phyloP scores from a whole-genome alignment of 2,888 invertebrate species.

The Ophion obscuratus region DNA sequence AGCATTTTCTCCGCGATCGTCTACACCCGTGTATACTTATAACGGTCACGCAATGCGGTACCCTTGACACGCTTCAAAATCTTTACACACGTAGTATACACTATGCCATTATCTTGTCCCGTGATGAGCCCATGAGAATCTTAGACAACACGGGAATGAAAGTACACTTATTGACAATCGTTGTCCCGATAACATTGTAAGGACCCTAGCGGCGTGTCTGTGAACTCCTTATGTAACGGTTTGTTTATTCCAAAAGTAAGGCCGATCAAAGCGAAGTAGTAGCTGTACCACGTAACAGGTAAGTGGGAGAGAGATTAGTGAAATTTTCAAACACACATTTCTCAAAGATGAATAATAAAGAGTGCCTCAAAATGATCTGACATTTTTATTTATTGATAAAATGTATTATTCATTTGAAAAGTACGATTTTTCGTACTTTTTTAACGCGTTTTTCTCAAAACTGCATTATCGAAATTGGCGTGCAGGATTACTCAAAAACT shows the following conservation, averaged over 20 bases:
- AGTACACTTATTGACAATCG: conserved; percentile 33
- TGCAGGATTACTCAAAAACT: too few species aligned
- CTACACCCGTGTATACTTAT: conserved; percentile 31
- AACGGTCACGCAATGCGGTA: conserved; percentile 67
- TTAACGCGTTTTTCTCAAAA: too few species aligned
- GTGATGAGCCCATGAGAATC: conserved; percentile 51
- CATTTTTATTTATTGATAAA: too few species aligned
- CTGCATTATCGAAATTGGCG: too few species aligned
- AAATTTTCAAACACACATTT: background rate
- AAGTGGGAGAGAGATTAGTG: background rate
- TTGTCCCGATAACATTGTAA: conserved; percentile 12
- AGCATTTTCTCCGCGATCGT: background rate
- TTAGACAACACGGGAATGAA: background rate
- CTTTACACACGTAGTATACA: conserved; percentile 23
- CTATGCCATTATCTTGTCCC: conserved; percentile 37
- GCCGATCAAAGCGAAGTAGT: background rate
- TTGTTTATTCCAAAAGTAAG: background rate
- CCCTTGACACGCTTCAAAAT: conserved; percentile 67
- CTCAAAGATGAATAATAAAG: background rate
- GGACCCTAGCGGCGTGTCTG: conserved; percentile 7
- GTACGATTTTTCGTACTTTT: too few species aligned
- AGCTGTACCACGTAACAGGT: background rate
- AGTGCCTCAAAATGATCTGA: too few species aligned
- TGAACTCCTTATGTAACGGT: conserved; percentile 1
- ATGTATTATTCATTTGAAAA: too few species aligned